phyloP scores from a whole-genome alignment of 2,113 vertebrate species.

The Chaenocephalus aceratus region DNA sequence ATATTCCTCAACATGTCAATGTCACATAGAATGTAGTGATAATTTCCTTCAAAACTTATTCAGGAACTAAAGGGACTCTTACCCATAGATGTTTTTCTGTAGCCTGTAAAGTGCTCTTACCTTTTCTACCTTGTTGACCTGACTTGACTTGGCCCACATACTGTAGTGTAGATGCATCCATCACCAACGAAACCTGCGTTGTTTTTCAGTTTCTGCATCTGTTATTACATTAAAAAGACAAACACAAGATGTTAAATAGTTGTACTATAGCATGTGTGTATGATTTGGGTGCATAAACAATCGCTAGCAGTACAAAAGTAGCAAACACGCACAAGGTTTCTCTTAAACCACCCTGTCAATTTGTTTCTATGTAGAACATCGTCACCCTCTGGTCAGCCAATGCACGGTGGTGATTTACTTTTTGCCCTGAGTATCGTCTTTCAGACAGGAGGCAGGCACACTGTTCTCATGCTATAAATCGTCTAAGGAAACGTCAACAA shows the following conservation, averaged over 20 bases:
- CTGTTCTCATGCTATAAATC: background rate
- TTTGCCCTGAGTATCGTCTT: conserved; percentile 2
- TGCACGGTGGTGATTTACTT: accelerated
- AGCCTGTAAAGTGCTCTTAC: too few relatives aligned
- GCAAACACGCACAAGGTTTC: background rate
- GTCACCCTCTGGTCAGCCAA: conserved; percentile 38
- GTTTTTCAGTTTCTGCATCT: background rate
- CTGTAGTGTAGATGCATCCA: too few relatives aligned
- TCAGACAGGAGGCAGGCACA: background rate
- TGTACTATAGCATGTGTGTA: too few relatives aligned
- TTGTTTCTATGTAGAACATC: background rate
- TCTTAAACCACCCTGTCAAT: background rate
- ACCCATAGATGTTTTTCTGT: background rate
- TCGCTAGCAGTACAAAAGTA: background rate
- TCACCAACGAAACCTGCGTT: background rate
- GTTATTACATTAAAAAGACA: background rate
- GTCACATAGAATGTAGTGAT: too few relatives aligned
- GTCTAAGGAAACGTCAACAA: background rate
- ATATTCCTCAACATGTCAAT: background rate
- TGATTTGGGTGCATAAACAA: background rate
- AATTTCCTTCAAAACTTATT: background rate
- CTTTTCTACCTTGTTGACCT: background rate
- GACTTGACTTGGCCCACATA: background rate
- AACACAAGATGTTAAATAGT: too few relatives aligned
- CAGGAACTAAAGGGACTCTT: background rate